Percentiles rank a stretch among this genome's conserved stretches.
These are phyloP conservation scores for Artemia sinica DNA, from an alignment of 2,888 invertebrate species.

Conservation along the genomic window DNA sequence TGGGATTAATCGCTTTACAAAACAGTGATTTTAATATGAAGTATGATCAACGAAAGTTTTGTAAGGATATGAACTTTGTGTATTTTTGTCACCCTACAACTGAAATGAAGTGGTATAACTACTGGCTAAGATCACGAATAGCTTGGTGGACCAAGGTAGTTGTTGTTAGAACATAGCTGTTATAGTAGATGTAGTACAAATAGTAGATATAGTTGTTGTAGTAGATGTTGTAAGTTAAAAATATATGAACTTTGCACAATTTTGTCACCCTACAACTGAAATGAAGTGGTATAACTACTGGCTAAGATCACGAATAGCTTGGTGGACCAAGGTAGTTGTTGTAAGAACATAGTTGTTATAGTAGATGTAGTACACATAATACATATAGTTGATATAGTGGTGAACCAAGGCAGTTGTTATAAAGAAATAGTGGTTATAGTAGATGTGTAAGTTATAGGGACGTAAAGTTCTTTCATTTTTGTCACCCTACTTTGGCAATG, in stretches of 20 bases:
- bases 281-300: slow-evolving; percentile 81
- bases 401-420: too few relatives aligned
- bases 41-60: not conserved
- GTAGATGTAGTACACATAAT: too few relatives aligned
- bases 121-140: slow-evolving; percentile 80
- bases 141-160: slow-evolving; percentile 34
- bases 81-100: not conserved
- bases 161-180: not conserved
- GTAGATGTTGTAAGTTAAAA: not conserved
- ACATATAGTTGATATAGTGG: too few relatives aligned
- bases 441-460: not conserved
- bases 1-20: not conserved
- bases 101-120: slow-evolving; percentile 70
- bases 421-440: too few relatives aligned
- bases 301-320: slow-evolving; percentile 78
- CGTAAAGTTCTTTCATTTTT: not conserved
- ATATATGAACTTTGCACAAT: not conserved
- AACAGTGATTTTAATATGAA: not conserved
- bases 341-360: too few relatives aligned
- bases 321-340: slow-evolving; percentile 14
- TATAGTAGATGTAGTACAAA: too few relatives aligned
- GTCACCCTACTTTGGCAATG: slow-evolving; percentile 30
- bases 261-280: not conserved
- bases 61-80: not conserved
- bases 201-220: too few relatives aligned